A percentile compares a stretch with the other conserved stretches of the same genome.
phyloP scores from a whole-genome alignment of 2,797 vertebrate species.

The Gallinago nigripennis region DNA sequence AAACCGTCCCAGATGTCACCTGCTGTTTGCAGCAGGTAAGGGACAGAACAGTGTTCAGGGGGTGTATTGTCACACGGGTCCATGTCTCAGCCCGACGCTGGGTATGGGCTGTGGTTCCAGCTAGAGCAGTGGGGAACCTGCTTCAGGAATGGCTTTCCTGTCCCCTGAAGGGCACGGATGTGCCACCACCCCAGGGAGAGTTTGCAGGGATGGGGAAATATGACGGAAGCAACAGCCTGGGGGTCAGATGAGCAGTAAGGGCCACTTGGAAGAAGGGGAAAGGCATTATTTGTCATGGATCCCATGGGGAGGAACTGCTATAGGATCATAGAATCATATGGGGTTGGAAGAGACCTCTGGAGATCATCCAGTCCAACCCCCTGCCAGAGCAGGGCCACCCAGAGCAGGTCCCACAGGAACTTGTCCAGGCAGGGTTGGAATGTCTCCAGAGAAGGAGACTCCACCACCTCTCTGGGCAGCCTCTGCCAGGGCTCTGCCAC shows the following conservation, averaged over 20 bases:
- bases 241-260: background rate
- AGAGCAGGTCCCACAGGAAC: too few species aligned
- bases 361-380: too few species aligned
- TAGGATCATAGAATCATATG: too few species aligned
- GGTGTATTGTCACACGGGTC: background rate
- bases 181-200: background rate
- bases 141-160: background rate
- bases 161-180: background rate
- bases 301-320: background rate
- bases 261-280: background rate
- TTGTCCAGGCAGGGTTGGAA: too few species aligned
- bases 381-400: too few species aligned
- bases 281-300: background rate
- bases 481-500: too few species aligned
- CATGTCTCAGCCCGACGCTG: background rate
- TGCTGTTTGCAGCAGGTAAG: background rate
- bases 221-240: background rate
- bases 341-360: too few species aligned
- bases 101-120: background rate
- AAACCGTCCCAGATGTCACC: background rate
- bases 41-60: background rate
- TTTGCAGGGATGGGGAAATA: background rate
- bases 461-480: too few species aligned
- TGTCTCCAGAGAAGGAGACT: too few species aligned
- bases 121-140: background rate